Base-by-base conservation (phyloP, 2,888 invertebrate species). In the Colletes collaris region DNA sequence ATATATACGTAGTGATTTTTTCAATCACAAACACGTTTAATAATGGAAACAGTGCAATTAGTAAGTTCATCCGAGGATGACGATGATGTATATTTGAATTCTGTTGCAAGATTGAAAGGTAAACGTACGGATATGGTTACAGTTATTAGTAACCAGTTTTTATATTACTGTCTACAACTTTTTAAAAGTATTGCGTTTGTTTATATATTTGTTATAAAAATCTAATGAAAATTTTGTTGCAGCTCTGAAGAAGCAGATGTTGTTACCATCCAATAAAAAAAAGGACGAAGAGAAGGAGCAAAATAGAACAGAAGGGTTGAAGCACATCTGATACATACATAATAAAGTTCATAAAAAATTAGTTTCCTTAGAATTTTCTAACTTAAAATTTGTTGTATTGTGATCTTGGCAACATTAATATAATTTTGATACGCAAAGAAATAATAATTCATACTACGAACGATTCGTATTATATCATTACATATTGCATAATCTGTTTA, bases 71-170 rank as follows among this genome's bases (percentile, higher is more conserved):
- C 83, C 0, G 85, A 85, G 0, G 78, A 78, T 8, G 85, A 84
- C 2, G 63, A 81, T 49, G 76, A 82, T 56, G 11, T 72, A 5
- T 86, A 86, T 56, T 59, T 75, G 16, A 84, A 86, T 74, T 76
- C 79, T 64, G 85, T 82, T n/a, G 81, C 81, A 27, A 70, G 69
- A 35, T 55, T 86, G 4, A 86, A 81, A 79, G 84, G 85, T 86
- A 79, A 35, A n/a, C 49, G 27, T 8, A 40, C 44, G 1, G n/a
- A 16, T n/a, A 8, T 27, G 53, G 16, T 49, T 52, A 46, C 44
- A 16, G 0, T 40, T 8, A 8, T 40, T 37, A 49, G 0, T 50
- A 13, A 49, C 50, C 5, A 5, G 13, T 46, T 6, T 46, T 66
- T 37, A n/a, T 56, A n/a, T 50, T 63, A n/a, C n/a, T 37, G 27